phyloP scores from a whole-genome alignment of 2,888 invertebrate species.

The Himalopsyche anomala region DNA sequence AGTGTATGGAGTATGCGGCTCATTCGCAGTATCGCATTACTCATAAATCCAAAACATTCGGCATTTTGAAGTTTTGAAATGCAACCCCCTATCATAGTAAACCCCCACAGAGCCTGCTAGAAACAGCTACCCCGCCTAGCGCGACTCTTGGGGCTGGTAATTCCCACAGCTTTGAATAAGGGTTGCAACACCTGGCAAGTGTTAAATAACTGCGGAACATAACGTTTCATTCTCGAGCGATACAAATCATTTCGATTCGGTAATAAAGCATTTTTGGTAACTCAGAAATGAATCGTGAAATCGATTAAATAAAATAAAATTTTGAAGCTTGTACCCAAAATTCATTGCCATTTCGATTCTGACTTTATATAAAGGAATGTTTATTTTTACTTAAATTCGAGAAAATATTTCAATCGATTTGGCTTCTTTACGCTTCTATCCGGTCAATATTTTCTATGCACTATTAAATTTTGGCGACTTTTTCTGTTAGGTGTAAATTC shows the following conservation, averaged over 20 bases:
- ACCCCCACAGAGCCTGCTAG: constrained; percentile 27
- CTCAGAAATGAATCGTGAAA: constrained; percentile 5
- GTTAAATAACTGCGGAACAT: constrained; percentile 60
- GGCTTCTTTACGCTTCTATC: too few relatives aligned
- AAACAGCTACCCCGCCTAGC: constrained; percentile 37
- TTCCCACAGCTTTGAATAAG: constrained; percentile 56
- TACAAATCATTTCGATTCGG: constrained; percentile 38
- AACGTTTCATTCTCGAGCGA: constrained; percentile 17
- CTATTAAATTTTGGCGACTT: too few relatives aligned
- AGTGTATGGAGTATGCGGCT: background rate
- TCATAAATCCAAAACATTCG: constrained; percentile 35
- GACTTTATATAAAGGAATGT: too few relatives aligned
- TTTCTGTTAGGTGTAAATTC: too few relatives aligned
- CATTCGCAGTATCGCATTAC: constrained; percentile 27
- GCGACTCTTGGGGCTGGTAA: constrained; percentile 31
- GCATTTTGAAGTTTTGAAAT: constrained; percentile 37
- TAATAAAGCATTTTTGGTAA: constrained; percentile 19
- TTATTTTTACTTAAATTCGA: too few relatives aligned
- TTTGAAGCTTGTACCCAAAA: background rate
- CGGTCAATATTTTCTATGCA: too few relatives aligned
- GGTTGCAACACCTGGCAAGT: constrained; percentile 65
- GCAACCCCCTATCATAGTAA: constrained; percentile 29
- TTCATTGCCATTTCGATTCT: too few relatives aligned
- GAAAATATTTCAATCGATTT: too few relatives aligned
- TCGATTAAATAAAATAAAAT: constrained; percentile 10